A percentile compares a stretch with the other conserved stretches of the same genome.
Evolutionary conservation across 2,888 invertebrate genomes (phyloP).

Genomic region (Aplocera efformata): DNA sequence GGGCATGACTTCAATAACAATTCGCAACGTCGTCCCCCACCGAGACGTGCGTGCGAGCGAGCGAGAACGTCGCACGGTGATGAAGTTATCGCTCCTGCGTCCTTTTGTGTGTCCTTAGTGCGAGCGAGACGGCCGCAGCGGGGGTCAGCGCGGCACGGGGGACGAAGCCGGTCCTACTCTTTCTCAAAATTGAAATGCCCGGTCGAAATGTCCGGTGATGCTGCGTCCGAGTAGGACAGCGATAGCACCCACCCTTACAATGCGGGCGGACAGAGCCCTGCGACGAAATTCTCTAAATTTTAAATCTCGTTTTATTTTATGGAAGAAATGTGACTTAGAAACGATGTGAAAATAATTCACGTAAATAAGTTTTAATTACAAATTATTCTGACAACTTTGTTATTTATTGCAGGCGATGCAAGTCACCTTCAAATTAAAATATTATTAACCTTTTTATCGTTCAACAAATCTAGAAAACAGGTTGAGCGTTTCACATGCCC

Average conservation of each 20-base stretch:
- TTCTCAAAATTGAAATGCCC: slow-evolving; percentile 82
- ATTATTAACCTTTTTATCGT: slow-evolving; percentile 36
- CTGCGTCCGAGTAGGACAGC: slow-evolving; percentile 79
- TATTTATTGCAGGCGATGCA: slow-evolving; percentile 24
- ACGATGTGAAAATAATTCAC: slow-evolving; percentile 17
- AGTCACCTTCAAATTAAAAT: slow-evolving; percentile 39
- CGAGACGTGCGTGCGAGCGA: slow-evolving; percentile 73
- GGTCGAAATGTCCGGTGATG: slow-evolving; percentile 81
- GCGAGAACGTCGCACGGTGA: slow-evolving; percentile 72
- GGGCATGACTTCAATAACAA: slow-evolving; percentile 81
- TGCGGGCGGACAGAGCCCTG: slow-evolving; percentile 75
- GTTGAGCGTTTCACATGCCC: slow-evolving; percentile 24
- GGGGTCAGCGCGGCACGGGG: slow-evolving; percentile 53
- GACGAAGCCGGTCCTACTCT: slow-evolving; percentile 75
- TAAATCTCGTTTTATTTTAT: slow-evolving; percentile 61
- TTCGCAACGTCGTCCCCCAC: slow-evolving; percentile 81
- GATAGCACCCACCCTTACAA: slow-evolving; percentile 78
- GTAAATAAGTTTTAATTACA: slow-evolving; percentile 9
- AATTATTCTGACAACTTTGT: slow-evolving; percentile 21
- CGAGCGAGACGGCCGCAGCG: slow-evolving; percentile 60
- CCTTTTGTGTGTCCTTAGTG: slow-evolving; percentile 80
- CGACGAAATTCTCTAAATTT: slow-evolving; percentile 74
- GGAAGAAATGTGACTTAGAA: slow-evolving; percentile 31
- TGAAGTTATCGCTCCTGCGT: slow-evolving; percentile 82
- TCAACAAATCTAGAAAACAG: slow-evolving; percentile 32